These are phyloP conservation scores for Orthosia incerta DNA, from an alignment of 2,888 invertebrate species.

Conservation along the genomic window DNA sequence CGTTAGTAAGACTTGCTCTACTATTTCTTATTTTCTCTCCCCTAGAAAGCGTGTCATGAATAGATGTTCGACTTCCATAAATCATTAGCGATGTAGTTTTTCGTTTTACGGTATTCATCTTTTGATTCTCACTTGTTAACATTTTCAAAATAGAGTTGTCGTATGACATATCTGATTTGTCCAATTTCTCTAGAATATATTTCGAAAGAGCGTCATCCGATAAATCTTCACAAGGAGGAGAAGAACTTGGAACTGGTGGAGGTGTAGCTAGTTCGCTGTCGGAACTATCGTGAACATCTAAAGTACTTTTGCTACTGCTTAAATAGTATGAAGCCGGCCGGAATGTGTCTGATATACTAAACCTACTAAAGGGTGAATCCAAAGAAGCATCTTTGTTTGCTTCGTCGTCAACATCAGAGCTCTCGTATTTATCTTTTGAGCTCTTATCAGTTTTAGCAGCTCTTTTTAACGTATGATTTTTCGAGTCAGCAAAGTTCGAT, in stretches of 20 bases:
- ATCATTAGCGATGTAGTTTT: conserved; percentile 89
- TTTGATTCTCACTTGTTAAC: conserved; percentile 87
- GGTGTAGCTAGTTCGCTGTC: conserved; percentile 95
- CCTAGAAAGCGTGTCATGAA: conserved; percentile 88
- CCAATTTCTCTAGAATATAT: conserved; percentile 89
- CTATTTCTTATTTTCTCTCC: conserved; percentile 88
- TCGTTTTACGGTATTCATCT: conserved; percentile 85
- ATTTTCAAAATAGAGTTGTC: conserved; percentile 89
- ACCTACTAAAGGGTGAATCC: conserved; percentile 92
- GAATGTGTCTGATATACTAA: conserved; percentile 97
- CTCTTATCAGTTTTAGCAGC: conserved; percentile 81
- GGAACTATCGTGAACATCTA: conserved; percentile 94
- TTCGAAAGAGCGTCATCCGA: conserved; percentile 91
- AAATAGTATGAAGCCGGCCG: conserved; percentile 97
- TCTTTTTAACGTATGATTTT: conserved; percentile 86
- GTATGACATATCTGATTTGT: conserved; percentile 86
- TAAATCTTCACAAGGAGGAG: conserved; percentile 94
- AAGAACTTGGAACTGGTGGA: conserved; percentile 94
- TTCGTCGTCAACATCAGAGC: conserved; percentile 96
- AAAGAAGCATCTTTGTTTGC: conserved; percentile 94
- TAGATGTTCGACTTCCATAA: conserved; percentile 88
- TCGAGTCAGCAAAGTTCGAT: conserved; percentile 88
- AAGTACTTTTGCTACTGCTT: conserved; percentile 92
- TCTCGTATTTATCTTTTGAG: conserved; percentile 91
- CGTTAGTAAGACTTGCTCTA: conserved; percentile 85